Percentiles rank a stretch among this genome's conserved stretches.
These are phyloP conservation scores for Melieria crassipennis DNA, from an alignment of 2,888 invertebrate species.

Conservation along the genomic window DNA sequence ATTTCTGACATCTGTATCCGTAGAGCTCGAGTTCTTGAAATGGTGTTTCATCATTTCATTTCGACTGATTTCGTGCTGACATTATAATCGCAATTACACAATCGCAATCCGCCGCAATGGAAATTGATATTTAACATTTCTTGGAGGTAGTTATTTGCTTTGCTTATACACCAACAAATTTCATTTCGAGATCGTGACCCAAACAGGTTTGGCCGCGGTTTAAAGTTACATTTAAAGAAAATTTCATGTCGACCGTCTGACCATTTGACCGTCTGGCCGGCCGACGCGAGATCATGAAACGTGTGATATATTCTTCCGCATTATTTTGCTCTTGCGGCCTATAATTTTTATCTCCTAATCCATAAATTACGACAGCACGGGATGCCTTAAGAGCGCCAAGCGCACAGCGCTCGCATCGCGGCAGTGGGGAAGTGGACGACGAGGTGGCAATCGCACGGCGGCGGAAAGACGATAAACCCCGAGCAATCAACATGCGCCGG, in stretches of 20 bases:
- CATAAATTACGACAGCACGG: constrained; percentile 26
- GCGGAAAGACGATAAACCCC: constrained; percentile 4
- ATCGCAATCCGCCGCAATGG: background rate
- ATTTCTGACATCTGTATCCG: too few species aligned
- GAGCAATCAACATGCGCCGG: constrained; percentile 13
- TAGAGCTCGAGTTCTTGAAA: too few species aligned
- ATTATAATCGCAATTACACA: too few species aligned
- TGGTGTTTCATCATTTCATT: too few species aligned
- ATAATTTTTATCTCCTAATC: constrained; percentile 30
- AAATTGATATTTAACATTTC: background rate
- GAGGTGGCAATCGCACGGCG: background rate
- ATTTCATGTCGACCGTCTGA: too few species aligned
- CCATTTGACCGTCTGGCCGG: too few species aligned
- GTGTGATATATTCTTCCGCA: constrained; percentile 29
- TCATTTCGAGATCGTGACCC: too few species aligned
- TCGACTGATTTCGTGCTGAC: too few species aligned
- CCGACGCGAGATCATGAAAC: background rate
- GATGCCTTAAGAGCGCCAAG: constrained; percentile 12
- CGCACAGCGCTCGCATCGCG: background rate
- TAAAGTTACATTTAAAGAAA: too few species aligned
- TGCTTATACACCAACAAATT: too few species aligned
- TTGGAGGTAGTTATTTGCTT: too few species aligned
- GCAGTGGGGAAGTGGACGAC: background rate
- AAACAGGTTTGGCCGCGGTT: too few species aligned
- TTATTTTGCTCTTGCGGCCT: constrained; percentile 22